These are phyloP conservation scores for Sebastes goodei DNA, from an alignment of 2,797 vertebrate species.

Conservation along the genomic window DNA sequence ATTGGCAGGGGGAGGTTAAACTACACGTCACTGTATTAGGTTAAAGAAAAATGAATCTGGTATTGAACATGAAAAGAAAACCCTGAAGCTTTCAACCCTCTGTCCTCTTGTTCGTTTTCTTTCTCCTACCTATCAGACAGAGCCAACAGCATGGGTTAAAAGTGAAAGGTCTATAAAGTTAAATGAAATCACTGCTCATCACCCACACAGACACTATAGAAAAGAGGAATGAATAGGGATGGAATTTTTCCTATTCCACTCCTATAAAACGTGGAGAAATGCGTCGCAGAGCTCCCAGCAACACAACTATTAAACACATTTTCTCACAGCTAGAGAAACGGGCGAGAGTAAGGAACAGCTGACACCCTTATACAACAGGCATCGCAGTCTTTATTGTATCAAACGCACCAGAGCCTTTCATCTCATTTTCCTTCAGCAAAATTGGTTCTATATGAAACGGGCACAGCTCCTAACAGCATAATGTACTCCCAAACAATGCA, in stretches of 20 bases:
- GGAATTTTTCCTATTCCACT: constrained; percentile 14
- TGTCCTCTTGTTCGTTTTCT: neutral
- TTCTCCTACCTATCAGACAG: neutral
- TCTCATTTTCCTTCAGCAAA: neutral
- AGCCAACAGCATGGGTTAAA: neutral
- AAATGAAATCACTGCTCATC: neutral
- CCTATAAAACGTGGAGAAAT: constrained; percentile 27
- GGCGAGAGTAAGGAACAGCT: neutral
- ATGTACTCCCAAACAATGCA: neutral
- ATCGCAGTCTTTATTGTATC: neutral
- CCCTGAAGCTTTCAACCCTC: neutral
- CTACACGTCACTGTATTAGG: neutral
- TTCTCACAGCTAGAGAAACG: constrained; percentile 14
- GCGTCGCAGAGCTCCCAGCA: constrained; percentile 27
- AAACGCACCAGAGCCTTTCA: neutral
- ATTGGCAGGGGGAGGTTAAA: neutral
- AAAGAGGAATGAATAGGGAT: neutral
- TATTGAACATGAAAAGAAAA: neutral
- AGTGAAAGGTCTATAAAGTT: neutral
- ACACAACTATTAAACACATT: constrained; percentile 20
- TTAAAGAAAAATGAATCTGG: neutral
- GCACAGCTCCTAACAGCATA: neutral
- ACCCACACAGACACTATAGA: neutral
- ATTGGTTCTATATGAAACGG: neutral
- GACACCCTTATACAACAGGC: neutral